Evolutionary conservation across 2,113 vertebrate genomes (phyloP).

Genomic region (Oreochromis niloticus): DNA sequence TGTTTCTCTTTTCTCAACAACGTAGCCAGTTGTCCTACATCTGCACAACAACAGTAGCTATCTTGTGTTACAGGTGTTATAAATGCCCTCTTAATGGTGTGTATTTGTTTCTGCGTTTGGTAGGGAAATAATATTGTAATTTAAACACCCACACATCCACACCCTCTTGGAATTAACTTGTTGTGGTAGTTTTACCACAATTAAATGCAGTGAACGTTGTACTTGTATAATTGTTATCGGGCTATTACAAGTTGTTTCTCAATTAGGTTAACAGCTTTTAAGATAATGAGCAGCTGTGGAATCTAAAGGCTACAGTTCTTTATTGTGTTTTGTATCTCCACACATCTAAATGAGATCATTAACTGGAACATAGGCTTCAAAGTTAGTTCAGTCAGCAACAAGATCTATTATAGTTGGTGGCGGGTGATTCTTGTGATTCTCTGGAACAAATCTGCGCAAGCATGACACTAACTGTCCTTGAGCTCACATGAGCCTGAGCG

Average conservation of each 20-base stretch:
- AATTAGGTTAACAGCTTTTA: slow-evolving; percentile 26
- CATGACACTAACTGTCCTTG: neutral
- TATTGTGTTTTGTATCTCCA: neutral
- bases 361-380: neutral
- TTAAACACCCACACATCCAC: neutral
- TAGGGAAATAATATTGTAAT: neutral
- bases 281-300: slow-evolving; percentile 16
- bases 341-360: slow-evolving; percentile 18
- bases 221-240: neutral
- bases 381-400: neutral
- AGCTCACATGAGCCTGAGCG: neutral
- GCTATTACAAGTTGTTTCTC: slow-evolving; percentile 22
- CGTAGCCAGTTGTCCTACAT: neutral
- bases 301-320: neutral
- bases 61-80: neutral
- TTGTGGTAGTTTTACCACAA: neutral
- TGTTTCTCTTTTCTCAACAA: neutral
- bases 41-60: neutral
- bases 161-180: neutral
- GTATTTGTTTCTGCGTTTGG: neutral
- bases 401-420: neutral
- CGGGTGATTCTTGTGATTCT: neutral
- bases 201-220: neutral
- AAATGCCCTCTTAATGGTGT: neutral
- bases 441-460: neutral